Evolutionary conservation across 2,113 vertebrate genomes (phyloP), one percentile per base, ranked within the genome.

Genomic region (Reinhardtius hippoglossoides): DNA sequence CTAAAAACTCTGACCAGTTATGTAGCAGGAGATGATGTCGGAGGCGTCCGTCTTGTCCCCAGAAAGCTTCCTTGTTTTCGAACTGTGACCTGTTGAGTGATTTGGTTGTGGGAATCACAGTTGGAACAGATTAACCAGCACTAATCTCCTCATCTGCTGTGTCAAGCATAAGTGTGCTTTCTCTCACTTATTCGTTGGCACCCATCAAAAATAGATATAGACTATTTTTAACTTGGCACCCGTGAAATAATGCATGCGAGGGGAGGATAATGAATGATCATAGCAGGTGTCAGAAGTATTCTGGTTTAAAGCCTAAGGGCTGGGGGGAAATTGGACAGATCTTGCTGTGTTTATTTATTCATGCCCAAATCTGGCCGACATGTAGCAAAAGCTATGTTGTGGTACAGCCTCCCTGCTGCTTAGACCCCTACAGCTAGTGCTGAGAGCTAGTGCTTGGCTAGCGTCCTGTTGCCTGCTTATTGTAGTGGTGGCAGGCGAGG

Each of bases 111-210:
- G 83, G 72, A 78, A 52, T 75, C 76, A 63, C 71, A 82, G 73
- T 74, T 14, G 35, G 62, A 88, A 52, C 78, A 81, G 84, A 75
- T 91, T 89, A 88, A 80, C 81, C 76, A 81, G 65, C 71, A 71
- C 67, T 90, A 90, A 92, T 89, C 88, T 88, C 67, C 71, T 91
- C 75, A 90, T 87, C 85, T n/a, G 24, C 83, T 76, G 73, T 76
- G 80, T 90, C 83, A 78, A 83, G 69, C 71, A 67, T 67, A 71
- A 85, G 75, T 71, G 64, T 67, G 64, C 66, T 84, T 87, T 67
- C 70, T 82, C 86, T 85, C 79, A 75, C 81, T 86, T 42, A 63
- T 66, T 82, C 63, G 7, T 54, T 70, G 65, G 75, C 63, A 88
- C 61, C 81, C 66, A 74, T 85, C 77, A 80, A 81, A 85, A 64